A percentile compares a stretch with the other conserved stretches of the same genome.
Conservation (phyloP, 2,113 vertebrate genomes). For the Globicephala melas region DNA sequence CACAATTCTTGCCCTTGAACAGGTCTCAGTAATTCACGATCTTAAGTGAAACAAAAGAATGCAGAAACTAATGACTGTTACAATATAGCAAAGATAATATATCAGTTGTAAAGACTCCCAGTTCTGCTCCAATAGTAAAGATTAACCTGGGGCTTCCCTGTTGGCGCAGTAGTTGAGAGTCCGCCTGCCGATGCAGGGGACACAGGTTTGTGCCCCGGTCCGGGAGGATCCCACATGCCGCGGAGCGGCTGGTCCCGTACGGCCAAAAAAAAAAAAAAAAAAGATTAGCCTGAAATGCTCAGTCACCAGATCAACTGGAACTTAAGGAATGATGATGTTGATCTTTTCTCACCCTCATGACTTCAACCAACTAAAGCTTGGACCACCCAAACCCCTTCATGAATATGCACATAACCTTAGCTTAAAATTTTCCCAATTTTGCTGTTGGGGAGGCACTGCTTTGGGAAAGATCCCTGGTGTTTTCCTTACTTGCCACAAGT, state of each 20-base stretch:
- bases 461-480: neutral
- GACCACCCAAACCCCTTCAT: neutral
- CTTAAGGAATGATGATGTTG: neutral
- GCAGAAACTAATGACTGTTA: neutral
- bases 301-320: neutral
- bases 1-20: neutral
- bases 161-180: too few species aligned
- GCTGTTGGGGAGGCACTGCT: neutral
- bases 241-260: too few species aligned
- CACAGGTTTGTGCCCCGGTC: rapidly evolving
- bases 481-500: neutral
- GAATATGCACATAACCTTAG: neutral
- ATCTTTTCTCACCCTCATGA: neutral
- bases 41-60: neutral
- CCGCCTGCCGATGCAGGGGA: too few species aligned
- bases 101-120: too few species aligned
- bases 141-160: neutral
- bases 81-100: neutral
- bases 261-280: too few species aligned
- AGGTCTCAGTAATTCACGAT: neutral
- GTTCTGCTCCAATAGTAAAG: neutral
- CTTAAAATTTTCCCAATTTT: neutral
- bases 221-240: too few species aligned
- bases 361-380: neutral
- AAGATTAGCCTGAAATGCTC: neutral